phyloP scores from a whole-genome alignment of 1,140 invertebrate genomes.

The Leptoteleia sp. region DNA sequence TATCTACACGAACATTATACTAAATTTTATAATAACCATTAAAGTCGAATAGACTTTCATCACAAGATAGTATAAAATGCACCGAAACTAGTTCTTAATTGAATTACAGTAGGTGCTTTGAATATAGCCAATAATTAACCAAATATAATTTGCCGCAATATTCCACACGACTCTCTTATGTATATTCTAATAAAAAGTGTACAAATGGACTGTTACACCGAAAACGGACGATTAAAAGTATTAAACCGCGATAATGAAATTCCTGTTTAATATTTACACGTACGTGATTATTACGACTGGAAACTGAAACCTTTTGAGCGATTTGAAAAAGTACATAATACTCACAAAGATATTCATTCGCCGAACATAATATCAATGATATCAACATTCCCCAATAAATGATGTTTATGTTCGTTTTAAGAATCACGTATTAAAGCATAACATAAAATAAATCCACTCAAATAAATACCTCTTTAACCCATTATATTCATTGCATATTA shows the following conservation, averaged over 20 bases:
- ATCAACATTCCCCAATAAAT: conserved; percentile 20
- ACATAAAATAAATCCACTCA: conserved; percentile 14
- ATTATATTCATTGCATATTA: conserved; percentile 16
- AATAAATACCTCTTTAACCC: conserved; percentile 17
- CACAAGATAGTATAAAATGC: conserved; percentile 5
- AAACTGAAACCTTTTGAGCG: conserved; percentile 41
- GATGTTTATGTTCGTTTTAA: conserved; percentile 23
- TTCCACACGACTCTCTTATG: too few relatives aligned
- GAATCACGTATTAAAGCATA: conserved; percentile 28
- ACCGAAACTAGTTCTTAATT: conserved; percentile 33
- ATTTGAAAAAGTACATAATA: conserved; percentile 31
- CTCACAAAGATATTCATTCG: conserved; percentile 21
- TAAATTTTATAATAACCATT: conserved; percentile 23
- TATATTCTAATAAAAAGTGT: too few relatives aligned
- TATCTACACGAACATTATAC: conserved; percentile 16
- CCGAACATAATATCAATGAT: conserved; percentile 21
- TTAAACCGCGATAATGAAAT: conserved; percentile 50
- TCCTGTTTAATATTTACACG: conserved; percentile 49
- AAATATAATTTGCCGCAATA: too few relatives aligned
- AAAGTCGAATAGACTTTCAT: conserved; percentile 20
- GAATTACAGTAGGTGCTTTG: too few relatives aligned
- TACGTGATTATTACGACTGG: conserved; percentile 32
- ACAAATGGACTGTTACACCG: not conserved
- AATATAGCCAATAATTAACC: too few relatives aligned
- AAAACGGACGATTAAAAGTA: conserved; percentile 1